Evolutionary conservation across 2,113 vertebrate species (phyloP), one percentile per base, ranked within the genome.

Genomic region (Sclerurus mexicanus): DNA sequence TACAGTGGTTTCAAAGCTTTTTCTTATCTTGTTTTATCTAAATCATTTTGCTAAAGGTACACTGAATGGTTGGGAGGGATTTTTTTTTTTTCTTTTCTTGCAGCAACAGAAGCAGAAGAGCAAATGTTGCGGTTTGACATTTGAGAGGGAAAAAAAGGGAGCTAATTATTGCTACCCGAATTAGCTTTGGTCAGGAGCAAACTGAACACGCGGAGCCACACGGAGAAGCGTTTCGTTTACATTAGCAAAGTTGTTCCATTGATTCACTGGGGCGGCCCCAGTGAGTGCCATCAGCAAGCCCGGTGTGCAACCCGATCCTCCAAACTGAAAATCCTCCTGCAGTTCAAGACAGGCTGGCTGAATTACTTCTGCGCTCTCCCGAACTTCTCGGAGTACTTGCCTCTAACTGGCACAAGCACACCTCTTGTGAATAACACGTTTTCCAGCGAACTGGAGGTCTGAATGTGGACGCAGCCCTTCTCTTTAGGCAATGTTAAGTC

Each of bases 111-210:
- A 89, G 73, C 89, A 93, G 76, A 92, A 95, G 89, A 96, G 95
- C 92, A 97, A 97, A 98, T 94, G 94, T 80, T 92, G 85, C 0
- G 85, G 97, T 84, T 96, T 98, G 97, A 97, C 97, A 98, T 98
- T 95, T 96, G 91, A 96, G 93, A 95, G 94, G 40, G 40, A 14
- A 42, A 42, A 22, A 96, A 96, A 96, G 97, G 83, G 28, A 49
- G 68, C 63, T 93, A 96, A 97, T 97, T 68, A 39, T 85, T 90
- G 76, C 94, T 97, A 82, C 93, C 33, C 14, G 0, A 97, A 96
- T 97, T 97, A 97, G 82, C 92, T 91, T 94, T 9, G 72, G 89
- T 96, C 87, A 96, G 89, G 84, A 97, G 92, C 91, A 95, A 96
- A 89, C 92, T 93, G 78, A 81, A 95, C 95, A 92, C 5, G 19